A percentile compares a stretch with the other conserved stretches of the same genome.
phyloP scores from a whole-genome alignment of 1,140 invertebrate species.

The Calliphora vicina region DNA sequence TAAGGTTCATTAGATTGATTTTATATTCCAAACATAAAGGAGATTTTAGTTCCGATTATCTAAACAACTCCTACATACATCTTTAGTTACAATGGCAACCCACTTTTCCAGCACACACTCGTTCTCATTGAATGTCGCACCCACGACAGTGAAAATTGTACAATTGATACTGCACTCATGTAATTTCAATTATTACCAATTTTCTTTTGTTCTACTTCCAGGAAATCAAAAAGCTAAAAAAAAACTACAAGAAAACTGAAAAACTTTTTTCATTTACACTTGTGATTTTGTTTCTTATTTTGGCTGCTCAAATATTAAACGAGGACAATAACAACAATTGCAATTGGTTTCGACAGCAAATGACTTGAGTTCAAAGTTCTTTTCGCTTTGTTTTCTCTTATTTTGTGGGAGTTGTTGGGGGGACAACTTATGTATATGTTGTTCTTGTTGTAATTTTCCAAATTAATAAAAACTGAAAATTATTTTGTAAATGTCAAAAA shows the following conservation, averaged over 20 bases:
- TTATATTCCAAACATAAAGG: no score
- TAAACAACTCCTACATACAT: no score
- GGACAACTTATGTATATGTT: no score
- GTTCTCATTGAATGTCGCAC: neutral
- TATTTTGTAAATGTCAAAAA: neutral
- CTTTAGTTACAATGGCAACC: neutral
- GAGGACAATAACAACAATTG: neutral
- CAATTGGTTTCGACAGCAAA: neutral
- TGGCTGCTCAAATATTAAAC: neutral
- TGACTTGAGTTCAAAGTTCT: neutral
- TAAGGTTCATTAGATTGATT: no score
- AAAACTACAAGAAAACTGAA: neutral
- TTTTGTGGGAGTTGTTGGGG: neutral
- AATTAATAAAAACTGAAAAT: slow-evolving; percentile 11
- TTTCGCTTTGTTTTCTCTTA: neutral
- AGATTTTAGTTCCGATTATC: no score
- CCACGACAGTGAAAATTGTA: neutral
- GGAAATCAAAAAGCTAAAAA: neutral
- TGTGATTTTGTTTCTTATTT: neutral
- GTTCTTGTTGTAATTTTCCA: neutral
- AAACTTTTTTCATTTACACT: slow-evolving; percentile 11
- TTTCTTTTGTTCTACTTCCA: neutral
- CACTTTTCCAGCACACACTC: neutral
- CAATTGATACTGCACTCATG: slow-evolving; percentile 9
- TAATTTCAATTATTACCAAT: slow-evolving; percentile 17